Base-by-base conservation (phyloP, 2,797 vertebrate genomes). In the Cygnus olor region DNA sequence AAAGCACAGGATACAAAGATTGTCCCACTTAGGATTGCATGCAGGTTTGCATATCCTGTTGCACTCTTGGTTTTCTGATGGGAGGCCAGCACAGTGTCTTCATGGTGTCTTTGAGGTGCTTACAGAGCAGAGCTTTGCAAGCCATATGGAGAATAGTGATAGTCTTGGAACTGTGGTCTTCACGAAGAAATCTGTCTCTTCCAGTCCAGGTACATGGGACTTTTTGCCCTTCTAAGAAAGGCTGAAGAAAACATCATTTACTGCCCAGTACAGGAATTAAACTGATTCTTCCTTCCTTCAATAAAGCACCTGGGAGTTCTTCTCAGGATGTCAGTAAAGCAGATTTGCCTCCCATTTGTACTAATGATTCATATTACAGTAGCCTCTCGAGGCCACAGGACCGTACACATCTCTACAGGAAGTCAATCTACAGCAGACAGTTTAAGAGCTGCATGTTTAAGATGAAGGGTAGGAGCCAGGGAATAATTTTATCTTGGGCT, bases 11-110 rank as follows among this genome's bases (percentile, higher is more conserved):
- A 14, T 16, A 10, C 34, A 63, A 54, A 70, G 42, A 12, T 0
- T 47, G 9, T 64, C 27, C 6, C 42, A 6, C 17, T 49, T 57
- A 80, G 57, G 2, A 2, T 1, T 30, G 22, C 0, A 0, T 3
- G 28, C 17, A 56, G 13, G 32, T 11, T 71, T 27, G 22, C 14
- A 16, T 4, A 5, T 57, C 27, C 18, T 7, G 4, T 5, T 74
- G 32, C 3, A 11, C 13, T 74, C 8, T 32, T 49, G 10, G 12
- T 30, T 22, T 49, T 51, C 1, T 1, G 2, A 13, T 28, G 36
- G 42, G 45, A 65, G 32, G 34, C 17, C 38, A 69, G 19, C 8
- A 58, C 0, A 0, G 10, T 6, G 10, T 34, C n/a, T 38, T 76
- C 42, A 27, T 38, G 22, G 15, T 25, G 8, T 53, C 36, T 76